Evolutionary conservation across 2,797 vertebrate species (phyloP).

Genomic region (Silurus lanzhouensis): DNA sequence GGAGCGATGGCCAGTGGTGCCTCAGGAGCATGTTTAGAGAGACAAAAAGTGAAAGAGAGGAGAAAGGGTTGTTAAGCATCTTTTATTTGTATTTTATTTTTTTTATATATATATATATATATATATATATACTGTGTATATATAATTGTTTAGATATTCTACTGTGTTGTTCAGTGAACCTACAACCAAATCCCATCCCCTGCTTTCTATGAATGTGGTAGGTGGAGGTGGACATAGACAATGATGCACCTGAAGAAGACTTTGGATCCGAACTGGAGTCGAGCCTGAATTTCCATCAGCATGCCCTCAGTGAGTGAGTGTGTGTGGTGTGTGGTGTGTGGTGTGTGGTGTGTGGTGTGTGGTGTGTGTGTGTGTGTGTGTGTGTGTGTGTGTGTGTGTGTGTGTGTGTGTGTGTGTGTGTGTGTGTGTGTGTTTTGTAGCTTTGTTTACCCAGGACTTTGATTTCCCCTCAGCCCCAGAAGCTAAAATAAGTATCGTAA

Average conservation of each 20-base stretch:
- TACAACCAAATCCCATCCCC: background rate
- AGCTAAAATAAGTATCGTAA: no score
- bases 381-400: background rate
- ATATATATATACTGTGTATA: no score
- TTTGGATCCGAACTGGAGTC: slow-evolving; percentile 22
- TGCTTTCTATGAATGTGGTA: background rate
- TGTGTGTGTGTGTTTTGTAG: background rate
- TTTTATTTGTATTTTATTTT: no score
- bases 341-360: background rate
- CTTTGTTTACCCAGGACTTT: background rate
- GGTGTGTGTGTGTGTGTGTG: background rate
- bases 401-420: background rate
- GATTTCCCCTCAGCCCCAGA: background rate
- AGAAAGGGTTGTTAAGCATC: no score
- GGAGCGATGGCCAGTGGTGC: no score
- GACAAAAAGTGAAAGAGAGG: no score
- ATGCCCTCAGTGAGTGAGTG: slow-evolving; percentile 38
- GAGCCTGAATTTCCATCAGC: slow-evolving; percentile 2
- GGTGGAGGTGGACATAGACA: slow-evolving; percentile 41
- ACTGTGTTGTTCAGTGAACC: no score
- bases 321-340: background rate
- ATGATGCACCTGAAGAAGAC: slow-evolving; percentile 34
- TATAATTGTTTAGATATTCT: no score
- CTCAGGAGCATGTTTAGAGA: no score
- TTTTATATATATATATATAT: no score